Evolutionary conservation across 2,888 invertebrate genomes (phyloP), one percentile per base, ranked within the genome.

Genomic region (Mycogona germanica): DNA sequence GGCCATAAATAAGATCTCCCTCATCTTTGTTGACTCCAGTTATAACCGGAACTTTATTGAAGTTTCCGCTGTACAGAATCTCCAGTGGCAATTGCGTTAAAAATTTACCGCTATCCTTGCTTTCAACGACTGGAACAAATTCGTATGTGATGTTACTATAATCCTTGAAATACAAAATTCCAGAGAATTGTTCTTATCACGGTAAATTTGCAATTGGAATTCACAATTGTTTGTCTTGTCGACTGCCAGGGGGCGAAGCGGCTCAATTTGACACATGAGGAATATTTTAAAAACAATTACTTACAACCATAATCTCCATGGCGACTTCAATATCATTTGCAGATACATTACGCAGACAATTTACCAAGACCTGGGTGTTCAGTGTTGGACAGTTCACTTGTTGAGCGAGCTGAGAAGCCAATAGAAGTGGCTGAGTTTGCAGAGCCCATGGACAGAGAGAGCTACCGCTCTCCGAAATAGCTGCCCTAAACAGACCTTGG

Each of bases 391-490:
- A 57, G 7, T 38, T 37, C 14, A 55, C 17, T 14, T 32, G 26
- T 19, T 35, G 35, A 17, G 47, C 57, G 19, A 57, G 30, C 35
- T 42, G 35, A 7, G 40, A 29, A 4, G 57, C 48, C 25, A 35
- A 50, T 17, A 21, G 17, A 19, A 28, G 26, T n/a, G 40, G 35
- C 17, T 42, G 17, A 9, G 2, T 51, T 41, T 35, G 53, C 14
- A 30, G 40, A 3, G 60, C 62, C 61, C 62, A 62, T 1, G 62
- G 60, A 49, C 58, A 58, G 14, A 61, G 47, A 37, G 59, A 58
- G n/a, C 60, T 54, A 2, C 62, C 63, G 47, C 62, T 62, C 42
- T 63, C 59, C 12, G 62, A 57, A 28, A 63, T 62, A 19, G 60
- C 63, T 30, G 56, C 48, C 38, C 55, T 56, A 48, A 62, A 59